Conservation (phyloP, 2,797 vertebrate species). For the Molossus molossus region DNA sequence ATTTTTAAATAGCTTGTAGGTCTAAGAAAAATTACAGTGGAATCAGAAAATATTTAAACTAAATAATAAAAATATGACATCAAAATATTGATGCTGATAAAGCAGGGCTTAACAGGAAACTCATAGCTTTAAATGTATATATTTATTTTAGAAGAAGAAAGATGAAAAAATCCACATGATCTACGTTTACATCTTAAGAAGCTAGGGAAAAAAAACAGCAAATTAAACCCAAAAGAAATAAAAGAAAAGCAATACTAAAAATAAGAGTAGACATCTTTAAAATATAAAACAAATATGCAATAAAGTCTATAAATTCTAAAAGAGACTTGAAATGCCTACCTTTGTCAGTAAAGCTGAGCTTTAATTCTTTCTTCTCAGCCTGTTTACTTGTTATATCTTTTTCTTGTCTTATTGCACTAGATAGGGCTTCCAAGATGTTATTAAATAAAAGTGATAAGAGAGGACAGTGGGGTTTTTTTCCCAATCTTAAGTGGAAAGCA, state of each 20-base stretch:
- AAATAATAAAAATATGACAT: conserved; percentile 45
- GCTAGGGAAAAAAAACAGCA: not conserved
- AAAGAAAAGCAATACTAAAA: not conserved
- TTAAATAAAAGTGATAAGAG: not conserved
- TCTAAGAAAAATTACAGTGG: conserved; percentile 22
- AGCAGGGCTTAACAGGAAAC: not conserved
- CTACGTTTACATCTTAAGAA: not conserved
- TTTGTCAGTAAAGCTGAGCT: conserved; percentile 6
- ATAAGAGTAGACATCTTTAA: conserved; percentile 7
- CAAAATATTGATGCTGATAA: conserved; percentile 49
- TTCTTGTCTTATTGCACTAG: not conserved
- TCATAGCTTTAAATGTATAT: not conserved
- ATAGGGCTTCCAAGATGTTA: not conserved
- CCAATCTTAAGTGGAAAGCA: not conserved
- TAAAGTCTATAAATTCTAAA: not conserved
- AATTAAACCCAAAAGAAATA: conserved; percentile 35
- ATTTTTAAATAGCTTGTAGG: not conserved
- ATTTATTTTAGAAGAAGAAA: conserved; percentile 28
- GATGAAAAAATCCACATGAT: not conserved
- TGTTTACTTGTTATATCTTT: not conserved
- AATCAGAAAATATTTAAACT: not conserved
- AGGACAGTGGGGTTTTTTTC: not conserved
- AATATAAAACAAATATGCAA: not conserved
- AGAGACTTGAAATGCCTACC: not conserved
- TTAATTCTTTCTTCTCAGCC: not conserved